These are phyloP conservation scores for Dryomyza anilis DNA, from an alignment of 2,888 invertebrate species.

Conservation along the genomic window DNA sequence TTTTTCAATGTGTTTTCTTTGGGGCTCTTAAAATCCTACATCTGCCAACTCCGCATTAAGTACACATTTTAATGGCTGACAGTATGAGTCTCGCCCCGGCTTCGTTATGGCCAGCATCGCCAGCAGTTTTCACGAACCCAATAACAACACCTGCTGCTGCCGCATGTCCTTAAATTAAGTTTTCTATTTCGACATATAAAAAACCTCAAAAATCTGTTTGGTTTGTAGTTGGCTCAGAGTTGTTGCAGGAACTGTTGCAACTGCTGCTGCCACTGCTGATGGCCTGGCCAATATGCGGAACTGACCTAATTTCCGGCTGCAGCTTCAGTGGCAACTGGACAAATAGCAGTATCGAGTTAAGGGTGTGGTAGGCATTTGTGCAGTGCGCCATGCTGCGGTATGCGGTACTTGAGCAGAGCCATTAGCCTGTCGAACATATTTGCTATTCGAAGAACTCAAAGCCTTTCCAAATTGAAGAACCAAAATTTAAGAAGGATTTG, in stretches of 20 bases:
- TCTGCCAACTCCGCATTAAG: background rate
- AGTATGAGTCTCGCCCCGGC: background rate
- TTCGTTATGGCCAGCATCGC: too few species aligned
- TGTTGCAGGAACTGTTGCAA: too few species aligned
- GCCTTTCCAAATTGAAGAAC: too few species aligned
- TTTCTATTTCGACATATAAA: constrained; percentile 9
- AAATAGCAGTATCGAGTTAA: background rate
- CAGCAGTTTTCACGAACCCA: background rate
- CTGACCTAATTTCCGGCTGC: constrained; percentile 18
- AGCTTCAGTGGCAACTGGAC: background rate
- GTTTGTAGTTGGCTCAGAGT: too few species aligned
- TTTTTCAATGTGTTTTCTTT: background rate
- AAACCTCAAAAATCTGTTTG: constrained; percentile 7
- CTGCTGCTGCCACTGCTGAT: background rate
- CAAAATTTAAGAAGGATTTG: too few species aligned
- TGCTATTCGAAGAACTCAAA: too few species aligned
- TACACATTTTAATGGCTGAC: background rate
- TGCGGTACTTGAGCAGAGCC: too few species aligned
- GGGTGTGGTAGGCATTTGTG: background rate
- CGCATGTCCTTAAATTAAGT: constrained; percentile 18
- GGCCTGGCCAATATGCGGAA: constrained; percentile 20
- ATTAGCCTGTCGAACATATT: too few species aligned
- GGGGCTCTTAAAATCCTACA: background rate
- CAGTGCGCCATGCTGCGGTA: too few species aligned
- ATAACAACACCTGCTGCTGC: background rate